A percentile compares a stretch with the other conserved stretches of the same genome.
Evolutionary conservation across 2,888 invertebrate genomes (phyloP).

Genomic region (Papilio gigon): DNA sequence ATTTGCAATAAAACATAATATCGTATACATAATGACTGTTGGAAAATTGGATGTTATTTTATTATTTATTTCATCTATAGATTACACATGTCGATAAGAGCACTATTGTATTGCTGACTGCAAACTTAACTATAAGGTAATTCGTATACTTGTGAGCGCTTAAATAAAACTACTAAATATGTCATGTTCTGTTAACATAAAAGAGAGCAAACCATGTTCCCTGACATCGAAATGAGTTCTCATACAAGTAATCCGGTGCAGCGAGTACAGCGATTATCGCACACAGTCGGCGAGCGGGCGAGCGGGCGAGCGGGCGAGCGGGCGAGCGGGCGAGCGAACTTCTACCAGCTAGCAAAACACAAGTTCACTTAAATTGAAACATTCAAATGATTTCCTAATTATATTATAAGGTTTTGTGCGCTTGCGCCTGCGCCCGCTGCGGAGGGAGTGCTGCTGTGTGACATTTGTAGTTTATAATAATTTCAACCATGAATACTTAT

Average conservation of each 20-base stretch:
- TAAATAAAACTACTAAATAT: slow-evolving; percentile 1
- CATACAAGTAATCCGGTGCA: slow-evolving; percentile 40
- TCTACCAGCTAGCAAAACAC: not conserved
- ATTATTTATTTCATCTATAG: too few species aligned
- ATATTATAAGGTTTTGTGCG: slow-evolving; percentile 15
- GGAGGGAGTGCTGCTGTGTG: too few species aligned
- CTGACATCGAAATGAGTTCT: slow-evolving; percentile 45
- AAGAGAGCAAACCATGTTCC: slow-evolving; percentile 25
- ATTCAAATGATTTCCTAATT: not conserved
- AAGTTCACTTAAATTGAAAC: not conserved
- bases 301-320: too few species aligned
- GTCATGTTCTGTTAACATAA: not conserved
- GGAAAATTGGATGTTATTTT: too few species aligned
- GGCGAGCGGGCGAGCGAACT: too few species aligned
- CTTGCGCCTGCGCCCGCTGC: too few species aligned
- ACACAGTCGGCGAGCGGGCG: too few species aligned
- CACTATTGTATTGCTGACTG: not conserved
- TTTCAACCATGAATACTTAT: too few species aligned
- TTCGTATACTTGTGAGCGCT: slow-evolving; percentile 34
- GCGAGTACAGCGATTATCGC: slow-evolving; percentile 45
- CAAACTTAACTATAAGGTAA: slow-evolving; percentile 33
- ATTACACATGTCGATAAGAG: not conserved
- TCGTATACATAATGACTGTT: too few species aligned
- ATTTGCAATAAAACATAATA: too few species aligned
- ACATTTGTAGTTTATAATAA: too few species aligned